Evolutionary conservation across 2,888 invertebrate species (phyloP).

Genomic region (Deilephila elpenor): DNA sequence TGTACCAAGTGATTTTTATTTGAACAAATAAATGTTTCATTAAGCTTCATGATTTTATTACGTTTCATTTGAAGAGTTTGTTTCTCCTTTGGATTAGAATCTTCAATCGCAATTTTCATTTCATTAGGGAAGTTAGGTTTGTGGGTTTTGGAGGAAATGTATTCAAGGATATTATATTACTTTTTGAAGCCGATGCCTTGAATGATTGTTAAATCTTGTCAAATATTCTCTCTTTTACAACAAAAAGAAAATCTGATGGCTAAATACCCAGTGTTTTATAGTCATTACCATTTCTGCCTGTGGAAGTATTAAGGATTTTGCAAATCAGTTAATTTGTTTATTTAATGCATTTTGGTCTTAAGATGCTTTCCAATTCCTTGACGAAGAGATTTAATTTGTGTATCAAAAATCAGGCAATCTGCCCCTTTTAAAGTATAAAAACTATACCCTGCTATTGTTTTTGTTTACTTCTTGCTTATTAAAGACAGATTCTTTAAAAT

Average conservation of each 20-base stretch:
- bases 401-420: too few species aligned
- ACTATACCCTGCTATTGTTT: too few species aligned
- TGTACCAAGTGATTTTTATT: constrained; percentile 14
- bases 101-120: background rate
- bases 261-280: too few species aligned
- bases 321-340: background rate
- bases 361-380: too few species aligned
- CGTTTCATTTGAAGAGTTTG: constrained; percentile 13
- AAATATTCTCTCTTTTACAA: too few species aligned
- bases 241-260: too few species aligned
- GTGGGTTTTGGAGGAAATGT: background rate
- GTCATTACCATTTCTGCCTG: too few species aligned
- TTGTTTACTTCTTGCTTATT: too few species aligned
- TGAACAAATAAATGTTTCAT: constrained; percentile 21
- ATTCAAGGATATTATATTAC: background rate
- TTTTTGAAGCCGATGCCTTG: background rate
- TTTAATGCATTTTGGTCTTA: background rate
- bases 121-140: background rate
- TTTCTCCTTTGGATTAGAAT: background rate
- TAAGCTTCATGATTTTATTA: constrained; percentile 22
- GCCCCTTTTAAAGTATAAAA: too few species aligned
- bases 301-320: background rate
- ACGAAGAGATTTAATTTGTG: too few species aligned
- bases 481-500: too few species aligned
- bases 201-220: too few species aligned